Evolutionary conservation across 1,140 invertebrate species (phyloP), one percentile per base, ranked within the genome.

Genomic region (Berghia stephanieae): DNA sequence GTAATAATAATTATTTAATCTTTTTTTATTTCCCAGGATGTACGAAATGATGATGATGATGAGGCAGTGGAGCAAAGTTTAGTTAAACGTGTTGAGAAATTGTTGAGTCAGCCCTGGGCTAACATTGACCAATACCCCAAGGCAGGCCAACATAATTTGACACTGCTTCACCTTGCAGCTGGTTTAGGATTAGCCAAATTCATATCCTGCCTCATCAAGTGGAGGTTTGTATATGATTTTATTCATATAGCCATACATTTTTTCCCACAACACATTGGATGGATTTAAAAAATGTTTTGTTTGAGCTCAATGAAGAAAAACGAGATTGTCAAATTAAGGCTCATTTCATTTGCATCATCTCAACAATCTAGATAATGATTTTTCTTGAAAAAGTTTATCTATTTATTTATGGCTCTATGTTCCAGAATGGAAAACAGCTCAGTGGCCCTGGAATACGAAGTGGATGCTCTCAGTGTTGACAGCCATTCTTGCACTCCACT

Each of bases 391-490:
- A n/a, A n/a, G n/a, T n/a, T n/a, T 43, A 2, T 52, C 16, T 3
- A 2, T 52, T 1, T 52, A 24, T 52, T 1, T 5, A 42, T 70
- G 31, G n/a, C n/a, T n/a, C n/a, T n/a, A n/a, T n/a, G 60, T 82
- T 83, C 40, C 82, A 88, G 86, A 80, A 80, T 79, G 57, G 83
- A 86, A n/a, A 85, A 81, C 60, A 75, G 81, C 4, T 83, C 83
- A 74, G 91, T 94, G 82, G 92, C 96, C 63, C 90, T 98, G 52
- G 95, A 97, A 86, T 93, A 94, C 36, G 96, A 98, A 91, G 94
- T 98, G 4, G 96, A 98, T 91, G 94, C 96, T 80, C 91, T 96
- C 31, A 94, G 94, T 83, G 93, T 95, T 83, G 96, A 98, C 89
- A 92, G 93, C 80, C 93, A 95, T 81, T 95, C 96, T 43, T 94